These are phyloP conservation scores for Megalurothrips usitatus DNA, from an alignment of 2,888 invertebrate species.

Conservation along the genomic window DNA sequence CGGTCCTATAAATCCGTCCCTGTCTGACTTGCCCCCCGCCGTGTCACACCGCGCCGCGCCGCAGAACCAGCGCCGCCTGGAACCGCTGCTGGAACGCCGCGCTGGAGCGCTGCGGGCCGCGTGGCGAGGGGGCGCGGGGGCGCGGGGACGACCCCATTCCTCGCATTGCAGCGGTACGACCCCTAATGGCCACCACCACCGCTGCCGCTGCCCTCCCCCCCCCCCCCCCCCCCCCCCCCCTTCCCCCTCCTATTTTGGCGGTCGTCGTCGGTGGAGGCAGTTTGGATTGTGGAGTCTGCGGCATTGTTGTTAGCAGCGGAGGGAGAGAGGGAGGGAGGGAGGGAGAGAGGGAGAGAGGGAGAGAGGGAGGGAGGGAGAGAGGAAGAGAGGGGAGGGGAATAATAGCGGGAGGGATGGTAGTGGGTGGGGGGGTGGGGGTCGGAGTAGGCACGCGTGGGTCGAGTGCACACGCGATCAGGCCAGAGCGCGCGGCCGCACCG, in stretches of 20 bases:
- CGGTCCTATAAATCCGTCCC: background rate
- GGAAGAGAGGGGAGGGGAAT: conserved; percentile 1
- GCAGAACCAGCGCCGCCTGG: background rate
- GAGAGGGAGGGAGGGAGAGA: background rate
- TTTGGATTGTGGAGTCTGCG: background rate
- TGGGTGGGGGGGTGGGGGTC: background rate
- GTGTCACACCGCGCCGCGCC: background rate
- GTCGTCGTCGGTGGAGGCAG: too few relatives aligned
- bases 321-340: background rate
- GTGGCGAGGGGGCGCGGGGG: background rate
- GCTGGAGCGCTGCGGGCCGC: background rate
- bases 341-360: conserved; percentile 4
- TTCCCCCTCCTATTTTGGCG: background rate
- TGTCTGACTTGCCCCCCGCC: background rate
- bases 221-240: background rate
- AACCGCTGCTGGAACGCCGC: too few relatives aligned
- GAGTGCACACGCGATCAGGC: background rate
- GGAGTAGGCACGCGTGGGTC: background rate
- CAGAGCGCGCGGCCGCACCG: background rate
- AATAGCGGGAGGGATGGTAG: background rate
- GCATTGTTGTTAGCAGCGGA: background rate
- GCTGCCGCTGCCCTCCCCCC: background rate
- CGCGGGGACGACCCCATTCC: background rate
- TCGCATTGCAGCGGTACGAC: conserved; percentile 4
- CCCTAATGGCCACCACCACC: background rate